Percentiles rank a stretch among this genome's conserved stretches.
These are phyloP conservation scores for Brachionus calyciflorus DNA, from an alignment of 1,140 invertebrate genomes.

Conservation along the genomic window DNA sequence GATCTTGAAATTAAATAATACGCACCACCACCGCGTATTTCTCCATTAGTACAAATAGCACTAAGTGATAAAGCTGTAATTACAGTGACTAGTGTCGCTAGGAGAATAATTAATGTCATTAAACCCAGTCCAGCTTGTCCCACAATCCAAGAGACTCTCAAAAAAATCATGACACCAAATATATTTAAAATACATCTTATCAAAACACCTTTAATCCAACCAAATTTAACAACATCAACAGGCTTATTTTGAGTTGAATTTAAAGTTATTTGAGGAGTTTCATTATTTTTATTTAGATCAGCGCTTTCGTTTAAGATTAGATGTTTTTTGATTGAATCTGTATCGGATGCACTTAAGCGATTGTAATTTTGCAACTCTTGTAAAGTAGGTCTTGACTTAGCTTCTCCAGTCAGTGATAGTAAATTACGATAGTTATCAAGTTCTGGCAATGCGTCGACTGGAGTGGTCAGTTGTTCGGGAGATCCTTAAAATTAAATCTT, in stretches of 20 bases:
- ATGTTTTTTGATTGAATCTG: constrained; percentile 2
- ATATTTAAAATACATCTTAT: constrained; percentile 99
- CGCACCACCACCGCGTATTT: constrained; percentile 93
- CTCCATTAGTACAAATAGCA: constrained; percentile 97
- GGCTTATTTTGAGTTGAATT: background rate
- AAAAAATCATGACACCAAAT: constrained; percentile 72
- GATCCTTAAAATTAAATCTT: background rate
- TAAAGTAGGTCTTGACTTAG: constrained; percentile 79
- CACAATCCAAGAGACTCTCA: constrained; percentile 97
- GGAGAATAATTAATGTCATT: constrained; percentile 59
- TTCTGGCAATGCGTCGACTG: constrained; percentile 76
- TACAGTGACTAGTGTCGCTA: constrained; percentile 93
- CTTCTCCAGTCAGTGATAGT: constrained; percentile 75
- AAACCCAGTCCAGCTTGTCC: constrained; percentile 79
- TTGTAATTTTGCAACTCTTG: constrained; percentile 76
- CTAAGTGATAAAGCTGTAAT: constrained; percentile 97
- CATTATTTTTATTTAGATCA: background rate
- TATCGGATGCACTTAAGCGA: constrained; percentile 3
- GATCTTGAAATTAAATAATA: constrained; percentile 99
- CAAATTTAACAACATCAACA: constrained; percentile 67
- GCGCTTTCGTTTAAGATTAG: background rate
- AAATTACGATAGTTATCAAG: constrained; percentile 91
- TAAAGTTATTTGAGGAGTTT: background rate
- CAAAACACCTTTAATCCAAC: constrained; percentile 94
- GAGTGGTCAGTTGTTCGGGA: background rate